Percentiles rank a stretch among this genome's conserved stretches.
These are phyloP conservation scores for Hypomesus transpacificus DNA, from an alignment of 2,113 vertebrate genomes.

Conservation along the genomic window DNA sequence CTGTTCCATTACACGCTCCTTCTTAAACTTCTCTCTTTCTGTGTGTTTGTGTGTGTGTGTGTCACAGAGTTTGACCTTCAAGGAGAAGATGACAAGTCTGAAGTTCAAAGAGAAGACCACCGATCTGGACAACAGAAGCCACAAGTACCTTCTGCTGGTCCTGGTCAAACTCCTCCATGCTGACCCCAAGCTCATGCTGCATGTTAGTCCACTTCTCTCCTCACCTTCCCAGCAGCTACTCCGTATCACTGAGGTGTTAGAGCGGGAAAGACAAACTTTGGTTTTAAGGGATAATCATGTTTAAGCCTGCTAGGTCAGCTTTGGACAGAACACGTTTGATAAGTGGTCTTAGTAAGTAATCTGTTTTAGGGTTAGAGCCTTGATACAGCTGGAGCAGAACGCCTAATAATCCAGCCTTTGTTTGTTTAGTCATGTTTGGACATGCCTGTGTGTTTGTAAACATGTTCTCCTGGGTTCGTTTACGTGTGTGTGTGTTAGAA, in stretches of 20 bases:
- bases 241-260: background rate
- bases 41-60: conserved; percentile 1
- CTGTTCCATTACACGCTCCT: background rate
- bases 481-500: conserved; percentile 70
- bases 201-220: conserved; percentile 65
- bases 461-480: background rate
- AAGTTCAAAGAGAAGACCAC: conserved; percentile 87
- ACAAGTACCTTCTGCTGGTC: conserved; percentile 72
- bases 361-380: background rate
- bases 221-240: background rate
- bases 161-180: conserved; percentile 84
- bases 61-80: conserved; percentile 5
- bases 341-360: background rate
- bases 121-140: conserved; percentile 77
- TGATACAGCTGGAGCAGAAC: background rate
- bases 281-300: background rate
- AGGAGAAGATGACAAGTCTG: conserved; percentile 88
- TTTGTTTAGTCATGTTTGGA: background rate
- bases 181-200: conserved; percentile 80
- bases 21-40: too few species aligned
- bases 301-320: background rate
- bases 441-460: background rate
- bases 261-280: background rate
- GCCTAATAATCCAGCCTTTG: background rate
- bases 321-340: background rate